Conservation (phyloP, 2,888 invertebrate species). For the Halictus ligatus region DNA sequence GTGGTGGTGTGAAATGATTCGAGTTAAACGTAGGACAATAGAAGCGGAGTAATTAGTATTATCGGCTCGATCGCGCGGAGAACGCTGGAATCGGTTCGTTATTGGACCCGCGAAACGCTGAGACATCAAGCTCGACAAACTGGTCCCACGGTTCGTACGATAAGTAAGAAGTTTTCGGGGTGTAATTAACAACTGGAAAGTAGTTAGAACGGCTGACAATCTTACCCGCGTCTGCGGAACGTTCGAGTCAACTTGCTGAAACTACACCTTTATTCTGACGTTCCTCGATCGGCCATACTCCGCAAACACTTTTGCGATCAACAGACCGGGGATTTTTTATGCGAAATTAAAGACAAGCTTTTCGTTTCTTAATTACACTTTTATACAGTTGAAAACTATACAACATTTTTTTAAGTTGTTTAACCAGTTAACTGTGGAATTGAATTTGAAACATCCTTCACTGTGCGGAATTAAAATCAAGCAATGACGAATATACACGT, state of each 20-base stretch:
- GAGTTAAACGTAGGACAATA: neutral
- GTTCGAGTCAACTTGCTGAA: conserved; percentile 63
- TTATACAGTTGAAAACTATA: neutral
- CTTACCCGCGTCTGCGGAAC: conserved; percentile 55
- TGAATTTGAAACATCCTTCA: no score
- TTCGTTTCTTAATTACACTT: neutral
- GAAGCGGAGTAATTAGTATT: conserved; percentile 1
- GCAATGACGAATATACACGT: no score
- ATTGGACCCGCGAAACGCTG: conserved; percentile 57
- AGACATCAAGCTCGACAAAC: conserved; percentile 56
- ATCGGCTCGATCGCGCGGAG: conserved; percentile 2
- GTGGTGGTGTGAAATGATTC: neutral
- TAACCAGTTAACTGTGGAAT: no score
- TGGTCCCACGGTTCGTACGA: conserved; percentile 46
- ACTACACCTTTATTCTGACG: conserved; percentile 58
- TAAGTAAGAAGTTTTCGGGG: conserved; percentile 66
- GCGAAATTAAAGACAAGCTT: neutral
- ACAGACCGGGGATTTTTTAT: neutral
- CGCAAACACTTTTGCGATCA: conserved; percentile 2
- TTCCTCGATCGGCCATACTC: conserved; percentile 19
- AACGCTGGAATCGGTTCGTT: conserved; percentile 21
- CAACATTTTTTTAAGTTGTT: no score
- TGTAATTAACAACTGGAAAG: conserved; percentile 64
- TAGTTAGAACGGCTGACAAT: conserved; percentile 62
- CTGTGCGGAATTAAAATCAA: no score